A percentile compares a stretch with the other conserved stretches of the same genome.
Evolutionary conservation across 2,797 vertebrate species (phyloP).

Genomic region (Agapornis canus): DNA sequence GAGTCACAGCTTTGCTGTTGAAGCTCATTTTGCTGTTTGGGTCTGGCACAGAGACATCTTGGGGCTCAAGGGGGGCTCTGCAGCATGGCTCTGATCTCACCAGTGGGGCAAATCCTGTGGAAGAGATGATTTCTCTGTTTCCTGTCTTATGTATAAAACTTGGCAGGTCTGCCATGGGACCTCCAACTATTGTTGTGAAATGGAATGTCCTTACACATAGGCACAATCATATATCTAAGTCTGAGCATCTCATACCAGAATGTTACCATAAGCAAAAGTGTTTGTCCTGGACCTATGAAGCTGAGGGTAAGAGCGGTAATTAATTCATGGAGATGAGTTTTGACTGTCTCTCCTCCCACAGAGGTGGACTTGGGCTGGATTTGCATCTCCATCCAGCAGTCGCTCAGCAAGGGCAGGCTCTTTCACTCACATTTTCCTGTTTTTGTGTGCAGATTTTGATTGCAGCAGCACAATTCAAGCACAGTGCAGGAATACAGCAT

Average conservation of each 20-base stretch:
- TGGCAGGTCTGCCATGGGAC: accelerated
- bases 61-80: accelerated
- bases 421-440: not conserved
- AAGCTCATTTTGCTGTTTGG: not conserved
- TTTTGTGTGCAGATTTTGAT: not conserved
- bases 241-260: not conserved
- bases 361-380: not conserved
- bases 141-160: not conserved
- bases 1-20: not conserved
- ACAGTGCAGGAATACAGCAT: not conserved
- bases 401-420: not conserved
- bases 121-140: not conserved
- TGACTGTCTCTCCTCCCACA: not conserved
- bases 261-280: not conserved
- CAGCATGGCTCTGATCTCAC: not conserved
- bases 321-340: not conserved
- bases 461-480: not conserved
- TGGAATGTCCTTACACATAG: not conserved
- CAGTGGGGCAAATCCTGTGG: accelerated
- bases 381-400: not conserved
- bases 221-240: not conserved
- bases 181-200: not conserved
- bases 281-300: not conserved
- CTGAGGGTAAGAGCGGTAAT: not conserved
- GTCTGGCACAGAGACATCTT: too few relatives aligned